A percentile compares a stretch with the other conserved stretches of the same genome.
phyloP scores from a whole-genome alignment of 2,888 invertebrate genomes.

The Cryptus armator region DNA sequence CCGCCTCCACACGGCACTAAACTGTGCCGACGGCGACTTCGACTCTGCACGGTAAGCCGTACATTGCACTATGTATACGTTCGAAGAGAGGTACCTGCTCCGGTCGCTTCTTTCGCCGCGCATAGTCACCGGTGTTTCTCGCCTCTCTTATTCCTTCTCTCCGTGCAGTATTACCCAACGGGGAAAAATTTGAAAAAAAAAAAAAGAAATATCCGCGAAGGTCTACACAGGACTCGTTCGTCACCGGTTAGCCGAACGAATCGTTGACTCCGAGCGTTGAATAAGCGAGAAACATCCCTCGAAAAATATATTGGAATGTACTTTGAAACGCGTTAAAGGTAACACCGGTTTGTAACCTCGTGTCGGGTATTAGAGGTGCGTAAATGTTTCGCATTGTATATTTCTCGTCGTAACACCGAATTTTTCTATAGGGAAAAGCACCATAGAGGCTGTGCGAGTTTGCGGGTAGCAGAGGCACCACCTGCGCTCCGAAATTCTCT shows the following conservation, averaged over 20 bases:
- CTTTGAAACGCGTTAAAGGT: slow-evolving; percentile 61
- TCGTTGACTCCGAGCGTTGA: slow-evolving; percentile 40
- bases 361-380: slow-evolving; percentile 34
- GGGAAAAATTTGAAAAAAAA: slow-evolving; percentile 33
- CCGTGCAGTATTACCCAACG: slow-evolving; percentile 25
- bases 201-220: slow-evolving; percentile 5
- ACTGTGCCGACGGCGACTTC: slow-evolving; percentile 63
- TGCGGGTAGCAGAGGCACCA: background rate
- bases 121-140: slow-evolving; percentile 30
- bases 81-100: slow-evolving; percentile 6
- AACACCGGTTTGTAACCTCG: slow-evolving; percentile 1
- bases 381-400: slow-evolving; percentile 56
- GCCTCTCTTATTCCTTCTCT: slow-evolving; percentile 17
- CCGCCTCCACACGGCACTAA: slow-evolving; percentile 65
- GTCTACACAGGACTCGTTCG: slow-evolving; percentile 45
- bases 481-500: slow-evolving; percentile 32
- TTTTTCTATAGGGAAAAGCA: slow-evolving; percentile 12
- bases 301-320: slow-evolving; percentile 57
- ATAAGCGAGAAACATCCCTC: slow-evolving; percentile 52
- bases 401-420: slow-evolving; percentile 29
- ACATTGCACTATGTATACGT: slow-evolving; percentile 42
- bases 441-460: background rate
- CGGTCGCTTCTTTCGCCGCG: slow-evolving; percentile 31
- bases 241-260: slow-evolving; percentile 64
- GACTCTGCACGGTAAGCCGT: slow-evolving; percentile 54